Conservation (phyloP, 1,140 invertebrate genomes). For the Drosophila ananassae region DNA sequence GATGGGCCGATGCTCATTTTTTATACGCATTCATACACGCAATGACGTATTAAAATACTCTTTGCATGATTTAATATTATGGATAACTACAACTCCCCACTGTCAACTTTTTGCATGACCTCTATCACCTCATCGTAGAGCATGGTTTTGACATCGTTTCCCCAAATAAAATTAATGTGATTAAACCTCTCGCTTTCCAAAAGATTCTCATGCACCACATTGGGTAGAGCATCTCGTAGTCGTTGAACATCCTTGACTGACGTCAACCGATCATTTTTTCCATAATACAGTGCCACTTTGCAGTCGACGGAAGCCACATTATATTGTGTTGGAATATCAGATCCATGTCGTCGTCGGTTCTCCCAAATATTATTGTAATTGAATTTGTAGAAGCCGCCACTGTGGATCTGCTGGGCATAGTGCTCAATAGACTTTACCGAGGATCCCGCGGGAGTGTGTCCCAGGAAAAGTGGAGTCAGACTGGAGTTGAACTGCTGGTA, state of each 20-base stretch:
- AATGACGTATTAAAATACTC: no score
- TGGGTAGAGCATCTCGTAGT: slow-evolving; percentile 82
- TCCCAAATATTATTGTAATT: slow-evolving; percentile 25
- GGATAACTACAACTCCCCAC: slow-evolving; percentile 26
- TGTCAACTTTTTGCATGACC: slow-evolving; percentile 69
- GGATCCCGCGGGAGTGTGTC: slow-evolving; percentile 38
- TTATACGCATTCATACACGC: no score
- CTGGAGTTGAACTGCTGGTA: slow-evolving; percentile 84
- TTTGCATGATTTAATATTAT: no score
- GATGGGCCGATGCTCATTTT: no score
- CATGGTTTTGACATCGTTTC: slow-evolving; percentile 83
- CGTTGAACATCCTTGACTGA: slow-evolving; percentile 59
- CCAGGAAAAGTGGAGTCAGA: slow-evolving; percentile 13
- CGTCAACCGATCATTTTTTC: slow-evolving; percentile 47
- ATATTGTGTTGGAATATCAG: slow-evolving; percentile 35
- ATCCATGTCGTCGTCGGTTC: slow-evolving; percentile 39
- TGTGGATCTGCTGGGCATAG: slow-evolving; percentile 41
- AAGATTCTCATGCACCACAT: slow-evolving; percentile 81
- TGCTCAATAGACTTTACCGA: slow-evolving; percentile 48
- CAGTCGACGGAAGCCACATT: slow-evolving; percentile 57
- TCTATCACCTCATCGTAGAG: slow-evolving; percentile 82
- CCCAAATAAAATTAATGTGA: slow-evolving; percentile 85
- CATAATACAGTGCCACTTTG: slow-evolving; percentile 64
- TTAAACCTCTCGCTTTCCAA: slow-evolving; percentile 83
- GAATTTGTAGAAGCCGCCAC: slow-evolving; percentile 57